Percentiles rank a stretch among this genome's conserved stretches.
Evolutionary conservation across 2,113 vertebrate genomes (phyloP).

Genomic region (Piprites chloris): DNA sequence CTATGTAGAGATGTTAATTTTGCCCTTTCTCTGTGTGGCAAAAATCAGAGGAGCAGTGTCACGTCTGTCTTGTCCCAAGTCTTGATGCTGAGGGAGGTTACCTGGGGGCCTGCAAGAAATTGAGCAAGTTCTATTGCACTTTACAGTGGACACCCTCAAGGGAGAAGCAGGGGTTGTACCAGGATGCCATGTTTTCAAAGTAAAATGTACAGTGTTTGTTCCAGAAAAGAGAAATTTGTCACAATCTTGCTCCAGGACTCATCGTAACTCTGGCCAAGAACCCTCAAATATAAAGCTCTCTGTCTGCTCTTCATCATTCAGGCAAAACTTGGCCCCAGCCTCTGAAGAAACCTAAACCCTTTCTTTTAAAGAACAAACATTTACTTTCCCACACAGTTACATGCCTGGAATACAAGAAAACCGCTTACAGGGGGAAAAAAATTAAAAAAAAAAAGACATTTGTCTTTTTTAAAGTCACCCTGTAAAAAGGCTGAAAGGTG

Average conservation of each 20-base stretch:
- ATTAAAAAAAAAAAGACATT: neutral
- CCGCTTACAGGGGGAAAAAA: neutral
- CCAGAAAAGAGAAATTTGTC: neutral
- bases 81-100: neutral
- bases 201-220: neutral
- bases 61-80: neutral
- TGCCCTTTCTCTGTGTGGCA: neutral
- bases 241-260: neutral
- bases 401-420: neutral
- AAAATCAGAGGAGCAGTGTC: neutral
- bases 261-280: neutral
- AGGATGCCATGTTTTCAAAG: neutral
- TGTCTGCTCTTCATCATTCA: neutral
- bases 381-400: neutral
- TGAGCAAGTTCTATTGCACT: neutral
- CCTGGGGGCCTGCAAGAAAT: neutral
- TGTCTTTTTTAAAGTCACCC: neutral
- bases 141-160: neutral
- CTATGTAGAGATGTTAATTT: neutral
- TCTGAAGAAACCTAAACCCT: neutral
- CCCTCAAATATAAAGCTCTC: neutral
- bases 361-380: neutral
- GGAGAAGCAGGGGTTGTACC: neutral
- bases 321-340: neutral
- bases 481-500: neutral